A percentile compares a stretch with the other conserved stretches of the same genome.
These are phyloP conservation scores for Drosophila tripunctata DNA, from an alignment of 2,888 invertebrate species.

Conservation along the genomic window DNA sequence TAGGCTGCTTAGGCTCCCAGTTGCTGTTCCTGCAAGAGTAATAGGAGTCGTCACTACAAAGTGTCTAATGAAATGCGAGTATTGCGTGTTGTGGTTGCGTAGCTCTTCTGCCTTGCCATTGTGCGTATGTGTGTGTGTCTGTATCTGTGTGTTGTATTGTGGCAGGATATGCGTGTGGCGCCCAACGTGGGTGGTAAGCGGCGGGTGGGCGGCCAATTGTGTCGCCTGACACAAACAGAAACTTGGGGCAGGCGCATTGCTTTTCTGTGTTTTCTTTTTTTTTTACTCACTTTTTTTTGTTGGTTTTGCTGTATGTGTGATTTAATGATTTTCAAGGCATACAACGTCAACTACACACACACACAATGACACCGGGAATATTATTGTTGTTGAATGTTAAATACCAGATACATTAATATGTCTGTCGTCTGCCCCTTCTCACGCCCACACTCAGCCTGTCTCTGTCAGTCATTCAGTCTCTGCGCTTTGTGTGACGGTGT, in stretches of 20 bases:
- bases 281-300: conserved; percentile 15
- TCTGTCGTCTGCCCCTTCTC: conserved; percentile 43
- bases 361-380: conserved; percentile 19
- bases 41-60: conserved; percentile 78
- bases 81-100: conserved; percentile 79
- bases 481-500: conserved; percentile 75
- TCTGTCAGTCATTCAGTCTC: conserved; percentile 28
- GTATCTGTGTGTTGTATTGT: conserved; percentile 13
- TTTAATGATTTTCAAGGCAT: conserved; percentile 77
- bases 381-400: conserved; percentile 79
- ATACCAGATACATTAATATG: conserved; percentile 78
- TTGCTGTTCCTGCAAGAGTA: conserved; percentile 61
- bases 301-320: conserved; percentile 66
- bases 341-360: conserved; percentile 56
- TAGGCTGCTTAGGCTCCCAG: background rate
- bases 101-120: conserved; percentile 43
- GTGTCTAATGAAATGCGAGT: conserved; percentile 81
- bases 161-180: conserved; percentile 65
- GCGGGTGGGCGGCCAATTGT: conserved; percentile 67
- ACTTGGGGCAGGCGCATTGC: conserved; percentile 42
- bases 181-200: conserved; percentile 40
- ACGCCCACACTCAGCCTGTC: conserved; percentile 3
- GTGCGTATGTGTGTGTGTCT: background rate
- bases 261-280: conserved; percentile 18
- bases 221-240: conserved; percentile 75